Evolutionary conservation across 2,888 invertebrate species (phyloP).

Genomic region (Drepana falcataria): DNA sequence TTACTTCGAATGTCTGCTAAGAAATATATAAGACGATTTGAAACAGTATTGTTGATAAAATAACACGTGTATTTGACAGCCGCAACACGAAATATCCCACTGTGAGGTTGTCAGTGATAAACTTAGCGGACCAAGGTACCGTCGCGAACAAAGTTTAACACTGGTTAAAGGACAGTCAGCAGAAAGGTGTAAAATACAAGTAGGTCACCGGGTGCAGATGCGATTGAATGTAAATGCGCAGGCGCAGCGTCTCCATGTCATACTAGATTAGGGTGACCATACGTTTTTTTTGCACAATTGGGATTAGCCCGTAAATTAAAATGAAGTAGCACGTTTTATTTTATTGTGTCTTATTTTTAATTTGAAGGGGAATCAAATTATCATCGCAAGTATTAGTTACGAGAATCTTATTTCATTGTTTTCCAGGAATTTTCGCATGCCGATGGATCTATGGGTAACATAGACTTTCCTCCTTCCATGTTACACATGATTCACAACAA

Average conservation of each 20-base stretch:
- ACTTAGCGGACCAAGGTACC: background rate
- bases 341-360: too few relatives aligned
- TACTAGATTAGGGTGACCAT: slow-evolving; percentile 36
- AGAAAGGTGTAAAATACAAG: slow-evolving; percentile 31
- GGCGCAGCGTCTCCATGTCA: slow-evolving; percentile 38
- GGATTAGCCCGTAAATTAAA: background rate
- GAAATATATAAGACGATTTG: too few relatives aligned
- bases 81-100: too few relatives aligned
- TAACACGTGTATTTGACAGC: too few relatives aligned
- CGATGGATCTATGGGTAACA: background rate
- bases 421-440: too few relatives aligned
- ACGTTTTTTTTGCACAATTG: background rate
- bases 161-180: background rate
- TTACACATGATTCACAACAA: background rate
- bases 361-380: too few relatives aligned
- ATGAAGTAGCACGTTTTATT: background rate
- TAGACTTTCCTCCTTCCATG: background rate
- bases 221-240: slow-evolving; percentile 70
- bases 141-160: background rate
- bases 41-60: too few relatives aligned
- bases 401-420: too few relatives aligned
- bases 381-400: too few relatives aligned
- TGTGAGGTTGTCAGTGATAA: background rate
- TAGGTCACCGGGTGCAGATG: slow-evolving; percentile 50
- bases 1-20: too few relatives aligned